A percentile compares a stretch with the other conserved stretches of the same genome.
phyloP scores from a whole-genome alignment of 2,797 vertebrate genomes.

The Anguilla anguilla region DNA sequence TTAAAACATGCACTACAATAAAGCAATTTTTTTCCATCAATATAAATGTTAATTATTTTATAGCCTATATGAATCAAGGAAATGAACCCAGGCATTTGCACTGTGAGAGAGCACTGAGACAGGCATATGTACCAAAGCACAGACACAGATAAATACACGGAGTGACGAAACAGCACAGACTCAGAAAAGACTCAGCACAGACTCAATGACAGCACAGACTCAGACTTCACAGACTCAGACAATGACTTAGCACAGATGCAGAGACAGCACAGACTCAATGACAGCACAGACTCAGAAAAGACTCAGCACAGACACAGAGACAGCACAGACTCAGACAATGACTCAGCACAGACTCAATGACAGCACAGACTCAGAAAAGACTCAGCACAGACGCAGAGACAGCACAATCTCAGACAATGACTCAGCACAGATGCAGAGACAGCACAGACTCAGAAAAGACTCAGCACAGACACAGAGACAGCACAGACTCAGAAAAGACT shows the following conservation, averaged over 20 bases:
- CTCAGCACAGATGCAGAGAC: too few species aligned
- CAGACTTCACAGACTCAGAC: neutral
- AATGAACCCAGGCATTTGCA: neutral
- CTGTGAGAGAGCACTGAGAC: neutral
- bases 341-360: too few species aligned
- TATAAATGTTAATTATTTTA: neutral
- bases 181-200: neutral
- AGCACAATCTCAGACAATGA: neutral
- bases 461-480: neutral
- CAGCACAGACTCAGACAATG: too few species aligned
- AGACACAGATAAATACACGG: neutral
- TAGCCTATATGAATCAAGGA: neutral
- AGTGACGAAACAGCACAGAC: neutral
- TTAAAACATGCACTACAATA: neutral
- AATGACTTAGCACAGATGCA: neutral
- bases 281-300: neutral
- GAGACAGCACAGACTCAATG: neutral
- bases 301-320: neutral
- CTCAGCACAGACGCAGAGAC: neutral
- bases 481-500: neutral
- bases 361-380: neutral
- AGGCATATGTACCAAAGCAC: neutral
- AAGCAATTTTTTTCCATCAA: neutral
- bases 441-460: too few species aligned
- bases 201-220: neutral